Evolutionary conservation across 2,113 vertebrate genomes (phyloP).

Genomic region (Salvelinus namaycush): DNA sequence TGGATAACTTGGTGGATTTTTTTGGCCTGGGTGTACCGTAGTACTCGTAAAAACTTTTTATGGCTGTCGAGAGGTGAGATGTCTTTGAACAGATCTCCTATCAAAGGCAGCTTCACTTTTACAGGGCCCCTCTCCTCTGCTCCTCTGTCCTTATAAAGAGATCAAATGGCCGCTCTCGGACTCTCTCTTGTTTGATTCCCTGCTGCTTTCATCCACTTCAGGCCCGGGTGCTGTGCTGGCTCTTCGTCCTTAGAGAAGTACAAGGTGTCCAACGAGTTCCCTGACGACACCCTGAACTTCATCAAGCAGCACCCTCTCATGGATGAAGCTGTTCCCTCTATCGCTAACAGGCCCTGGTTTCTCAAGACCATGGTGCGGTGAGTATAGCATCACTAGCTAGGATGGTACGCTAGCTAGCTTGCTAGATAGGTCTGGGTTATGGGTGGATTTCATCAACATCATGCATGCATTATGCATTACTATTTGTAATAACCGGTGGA

Average conservation of each 20-base stretch:
- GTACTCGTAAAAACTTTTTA: background rate
- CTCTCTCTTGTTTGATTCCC: background rate
- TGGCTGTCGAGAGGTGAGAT: slow-evolving; percentile 54
- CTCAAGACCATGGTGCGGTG: slow-evolving; percentile 98
- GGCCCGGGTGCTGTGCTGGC: slow-evolving; percentile 92
- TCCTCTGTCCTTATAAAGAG: slow-evolving; percentile 48
- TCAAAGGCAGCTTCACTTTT: slow-evolving; percentile 64
- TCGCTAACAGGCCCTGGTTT: slow-evolving; percentile 94
- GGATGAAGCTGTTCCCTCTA: slow-evolving; percentile 94
- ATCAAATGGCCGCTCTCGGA: slow-evolving; percentile 47
- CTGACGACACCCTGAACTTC: slow-evolving; percentile 96
- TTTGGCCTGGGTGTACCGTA: no score
- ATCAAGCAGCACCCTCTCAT: slow-evolving; percentile 98
- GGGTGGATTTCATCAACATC: no score
- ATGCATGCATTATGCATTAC: no score
- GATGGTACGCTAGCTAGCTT: background rate
- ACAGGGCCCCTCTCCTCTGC: slow-evolving; percentile 48
- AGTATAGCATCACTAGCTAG: slow-evolving; percentile 45
- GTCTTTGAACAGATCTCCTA: slow-evolving; percentile 60
- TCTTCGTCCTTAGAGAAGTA: slow-evolving; percentile 85
- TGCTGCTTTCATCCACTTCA: slow-evolving; percentile 45
- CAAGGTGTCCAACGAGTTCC: slow-evolving; percentile 92
- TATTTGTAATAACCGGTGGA: background rate
- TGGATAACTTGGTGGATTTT: no score
- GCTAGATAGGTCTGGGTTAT: no score